Evolutionary conservation across 2,888 invertebrate genomes (phyloP), one percentile per base, ranked within the genome.

Genomic region (Ophonus ardosiacus): DNA sequence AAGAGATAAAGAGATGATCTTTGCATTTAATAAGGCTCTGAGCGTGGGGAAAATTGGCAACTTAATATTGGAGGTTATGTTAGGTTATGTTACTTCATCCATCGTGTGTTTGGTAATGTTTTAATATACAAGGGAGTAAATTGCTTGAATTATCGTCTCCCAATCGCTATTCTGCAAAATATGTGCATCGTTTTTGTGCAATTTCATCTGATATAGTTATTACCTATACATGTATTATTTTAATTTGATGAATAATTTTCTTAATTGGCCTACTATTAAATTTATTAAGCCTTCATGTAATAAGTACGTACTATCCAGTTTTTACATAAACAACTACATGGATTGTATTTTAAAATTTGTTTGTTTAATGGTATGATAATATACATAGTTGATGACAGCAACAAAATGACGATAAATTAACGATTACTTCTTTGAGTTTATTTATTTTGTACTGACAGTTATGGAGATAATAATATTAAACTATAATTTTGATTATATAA

Each of bases 101-200:
- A 57, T 78, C 78, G 78, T 78, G 78, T 78, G 56, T 78, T 78
- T 78, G 56, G 78, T 78, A 78, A 78, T 78, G 57, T 78, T 78
- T 78, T 78, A 78, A 78, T 78, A 78, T 24, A 56, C 21, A 24
- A 21, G 56, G 78, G 31, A 78, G 78, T 56, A 78, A 78, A 78
- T 78, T 78, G 78, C 57, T 74, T 56, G 78, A 78, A 78, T 78
- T 78, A 78, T 78, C 78, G 8, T 15, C 57, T 8, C 3, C 24
- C 78, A 24, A 78, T 21, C 56, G 57, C 78, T n/a, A 57, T 15
- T 78, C 57, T 78, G 31, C 24, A 78, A 57, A 78, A 78, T 74
- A 15, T n/a, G n/a, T n/a, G n/a, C 43, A 13, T 43, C 71, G 40
- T 43, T 74, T 74, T 74, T 74, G 17, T 51, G 8, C 43, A 74